These are phyloP conservation scores for Lycodopsis pacificus DNA, from an alignment of 2,797 vertebrate species.

Conservation along the genomic window DNA sequence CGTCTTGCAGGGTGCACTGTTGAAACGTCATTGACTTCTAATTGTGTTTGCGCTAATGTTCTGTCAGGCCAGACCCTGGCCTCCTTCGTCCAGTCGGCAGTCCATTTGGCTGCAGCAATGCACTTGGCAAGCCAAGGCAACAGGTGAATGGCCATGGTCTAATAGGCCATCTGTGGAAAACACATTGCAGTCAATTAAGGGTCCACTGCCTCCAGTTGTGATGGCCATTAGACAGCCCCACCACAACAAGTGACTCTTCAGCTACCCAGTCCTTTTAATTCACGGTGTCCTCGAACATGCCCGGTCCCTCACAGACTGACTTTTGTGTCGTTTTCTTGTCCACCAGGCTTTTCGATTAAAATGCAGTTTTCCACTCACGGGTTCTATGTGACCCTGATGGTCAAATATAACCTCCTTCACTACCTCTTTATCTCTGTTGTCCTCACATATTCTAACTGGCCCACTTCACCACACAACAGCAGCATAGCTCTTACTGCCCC, in stretches of 20 bases:
- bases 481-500: slow-evolving; percentile 34
- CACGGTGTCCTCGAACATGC: slow-evolving; percentile 57
- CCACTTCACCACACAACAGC: slow-evolving; percentile 40
- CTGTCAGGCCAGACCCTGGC: slow-evolving; percentile 56
- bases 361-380: slow-evolving; percentile 63
- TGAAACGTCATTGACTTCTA: slow-evolving; percentile 72
- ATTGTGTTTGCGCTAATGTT: slow-evolving; percentile 74
- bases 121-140: slow-evolving; percentile 69
- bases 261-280: slow-evolving; percentile 61
- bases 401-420: slow-evolving; percentile 66
- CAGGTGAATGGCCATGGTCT: slow-evolving; percentile 77
- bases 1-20: not conserved
- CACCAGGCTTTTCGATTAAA: slow-evolving; percentile 67
- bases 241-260: slow-evolving; percentile 82
- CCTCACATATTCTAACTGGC: slow-evolving; percentile 32
- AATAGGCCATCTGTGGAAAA: slow-evolving; percentile 84
- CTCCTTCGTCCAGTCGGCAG: slow-evolving; percentile 68
- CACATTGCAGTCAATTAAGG: slow-evolving; percentile 81
- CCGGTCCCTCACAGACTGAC: slow-evolving; percentile 49
- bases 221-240: slow-evolving; percentile 79
- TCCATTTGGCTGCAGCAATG: slow-evolving; percentile 75
- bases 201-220: slow-evolving; percentile 75
- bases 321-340: slow-evolving; percentile 66
- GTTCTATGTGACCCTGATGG: slow-evolving; percentile 78
- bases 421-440: slow-evolving; percentile 27